phyloP scores from a whole-genome alignment of 2,113 vertebrate genomes.

The Labeo rohita region DNA sequence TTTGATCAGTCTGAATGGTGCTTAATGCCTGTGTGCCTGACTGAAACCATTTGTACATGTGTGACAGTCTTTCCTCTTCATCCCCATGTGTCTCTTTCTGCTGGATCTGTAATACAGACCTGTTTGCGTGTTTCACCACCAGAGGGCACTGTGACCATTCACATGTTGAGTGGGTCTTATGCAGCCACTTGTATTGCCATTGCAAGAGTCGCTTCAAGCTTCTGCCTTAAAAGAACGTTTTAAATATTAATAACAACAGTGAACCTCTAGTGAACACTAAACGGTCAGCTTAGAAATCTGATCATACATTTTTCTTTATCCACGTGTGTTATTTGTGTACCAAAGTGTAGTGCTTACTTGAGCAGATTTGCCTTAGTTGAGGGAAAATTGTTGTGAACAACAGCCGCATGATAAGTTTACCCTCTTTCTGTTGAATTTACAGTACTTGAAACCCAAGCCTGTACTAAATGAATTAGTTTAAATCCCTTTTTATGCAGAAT shows the following conservation, averaged over 20 bases:
- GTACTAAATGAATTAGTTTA: neutral
- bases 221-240: conserved; percentile 38
- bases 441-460: conserved; percentile 31
- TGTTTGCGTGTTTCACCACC: conserved; percentile 24
- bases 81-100: neutral
- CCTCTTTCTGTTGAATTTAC: conserved; percentile 29
- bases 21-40: conserved; percentile 38
- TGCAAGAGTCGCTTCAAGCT: neutral
- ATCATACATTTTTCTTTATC: neutral
- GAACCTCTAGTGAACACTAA: conserved; percentile 22
- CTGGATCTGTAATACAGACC: neutral
- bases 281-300: neutral
- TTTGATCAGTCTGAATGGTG: conserved; percentile 32
- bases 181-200: neutral
- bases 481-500: neutral
- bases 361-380: conserved; percentile 33
- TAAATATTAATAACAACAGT: conserved; percentile 27
- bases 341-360: neutral
- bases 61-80: neutral
- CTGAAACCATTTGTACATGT: neutral
- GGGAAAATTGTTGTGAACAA: neutral
- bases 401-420: conserved; percentile 7
- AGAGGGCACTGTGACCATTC: conserved; percentile 49
- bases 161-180: neutral
- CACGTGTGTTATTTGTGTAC: conserved; percentile 20